Percentiles rank a stretch among this genome's conserved stretches.
Evolutionary conservation across 2,113 vertebrate genomes (phyloP).

Genomic region (Helogale parvula): DNA sequence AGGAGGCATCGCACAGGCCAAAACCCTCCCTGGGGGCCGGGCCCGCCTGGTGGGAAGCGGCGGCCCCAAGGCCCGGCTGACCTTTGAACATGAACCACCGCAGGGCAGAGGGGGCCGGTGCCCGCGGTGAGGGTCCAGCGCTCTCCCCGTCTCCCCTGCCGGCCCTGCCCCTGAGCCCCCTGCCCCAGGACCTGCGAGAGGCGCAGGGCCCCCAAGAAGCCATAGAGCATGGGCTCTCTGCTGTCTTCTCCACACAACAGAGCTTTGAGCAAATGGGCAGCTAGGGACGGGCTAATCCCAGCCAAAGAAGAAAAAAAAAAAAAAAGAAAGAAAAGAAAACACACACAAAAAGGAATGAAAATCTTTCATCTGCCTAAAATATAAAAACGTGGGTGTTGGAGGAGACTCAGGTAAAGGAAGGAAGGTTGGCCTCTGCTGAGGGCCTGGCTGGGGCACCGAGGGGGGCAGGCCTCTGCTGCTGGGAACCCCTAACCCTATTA

Average conservation of each 20-base stretch:
- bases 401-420: not conserved
- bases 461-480: not conserved
- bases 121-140: not conserved
- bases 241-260: conserved; percentile 41
- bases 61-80: not conserved
- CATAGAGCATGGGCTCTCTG: not conserved
- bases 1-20: not conserved
- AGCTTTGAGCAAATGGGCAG: conserved; percentile 52
- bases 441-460: not conserved
- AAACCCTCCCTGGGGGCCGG: not conserved
- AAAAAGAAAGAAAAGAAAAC: not conserved
- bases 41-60: not conserved
- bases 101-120: not conserved
- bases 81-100: not conserved
- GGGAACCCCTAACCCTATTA: not conserved
- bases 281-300: conserved; percentile 40
- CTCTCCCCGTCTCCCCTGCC: not conserved
- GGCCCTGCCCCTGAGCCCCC: not conserved
- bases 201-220: not conserved
- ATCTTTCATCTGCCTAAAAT: conserved; percentile 71
- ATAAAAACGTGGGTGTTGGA: conserved; percentile 27
- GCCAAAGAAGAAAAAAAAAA: not conserved
- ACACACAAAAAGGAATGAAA: conserved; percentile 43
- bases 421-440: not conserved
- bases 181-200: not conserved